A percentile compares a stretch with the other conserved stretches of the same genome.
Conservation (phyloP, 1,140 invertebrate genomes). For the Prorops nasuta region DNA sequence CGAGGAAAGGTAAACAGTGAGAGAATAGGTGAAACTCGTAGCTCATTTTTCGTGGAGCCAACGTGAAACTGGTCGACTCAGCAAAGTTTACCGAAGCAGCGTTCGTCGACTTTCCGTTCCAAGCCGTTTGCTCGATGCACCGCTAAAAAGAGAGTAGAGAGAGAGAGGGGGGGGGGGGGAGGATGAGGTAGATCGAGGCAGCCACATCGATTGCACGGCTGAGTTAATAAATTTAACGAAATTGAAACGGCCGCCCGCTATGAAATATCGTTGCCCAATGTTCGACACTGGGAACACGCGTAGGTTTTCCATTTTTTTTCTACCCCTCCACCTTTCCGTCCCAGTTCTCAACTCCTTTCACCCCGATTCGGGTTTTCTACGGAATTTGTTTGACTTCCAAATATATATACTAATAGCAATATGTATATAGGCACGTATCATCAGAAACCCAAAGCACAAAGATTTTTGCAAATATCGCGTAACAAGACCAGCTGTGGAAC, state of each 20-base stretch:
- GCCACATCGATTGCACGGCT: constrained; percentile 11
- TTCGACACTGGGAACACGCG: too few relatives aligned
- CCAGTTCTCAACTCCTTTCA: background rate
- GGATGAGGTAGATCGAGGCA: too few relatives aligned
- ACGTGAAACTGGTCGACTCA: constrained; percentile 12
- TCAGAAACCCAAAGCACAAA: too few relatives aligned
- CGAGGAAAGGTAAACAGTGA: too few relatives aligned
- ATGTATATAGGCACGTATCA: too few relatives aligned
- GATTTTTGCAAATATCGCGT: too few relatives aligned
- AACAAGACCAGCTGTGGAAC: too few relatives aligned
- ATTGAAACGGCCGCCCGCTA: background rate
- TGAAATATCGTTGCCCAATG: background rate
- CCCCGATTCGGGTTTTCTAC: background rate
- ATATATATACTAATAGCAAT: background rate
- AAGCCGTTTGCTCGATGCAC: constrained; percentile 14
- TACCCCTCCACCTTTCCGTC: background rate
- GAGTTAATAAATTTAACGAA: constrained; percentile 17
- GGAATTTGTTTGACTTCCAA: background rate
- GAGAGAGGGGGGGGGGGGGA: too few relatives aligned
- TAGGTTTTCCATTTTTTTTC: background rate
- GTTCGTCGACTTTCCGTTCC: constrained; percentile 1
- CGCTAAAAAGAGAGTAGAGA: too few relatives aligned
- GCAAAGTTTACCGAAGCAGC: constrained; percentile 18
- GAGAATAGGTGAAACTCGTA: too few relatives aligned
- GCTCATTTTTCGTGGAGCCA: too few relatives aligned